These are phyloP conservation scores for Nylanderia fulva DNA, from an alignment of 1,140 invertebrate genomes.

Conservation along the genomic window DNA sequence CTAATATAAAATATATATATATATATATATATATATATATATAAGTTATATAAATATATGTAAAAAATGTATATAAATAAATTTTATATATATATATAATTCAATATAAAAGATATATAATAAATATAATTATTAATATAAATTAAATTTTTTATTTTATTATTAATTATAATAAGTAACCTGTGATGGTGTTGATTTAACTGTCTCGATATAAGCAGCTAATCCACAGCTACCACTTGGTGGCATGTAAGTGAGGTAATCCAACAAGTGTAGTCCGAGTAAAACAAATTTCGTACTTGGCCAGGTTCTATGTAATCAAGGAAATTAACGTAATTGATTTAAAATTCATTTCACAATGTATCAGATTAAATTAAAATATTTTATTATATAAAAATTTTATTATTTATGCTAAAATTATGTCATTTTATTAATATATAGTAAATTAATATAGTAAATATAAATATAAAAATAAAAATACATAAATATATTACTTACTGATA, in stretches of 20 bases:
- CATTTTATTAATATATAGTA: conserved; percentile 33
- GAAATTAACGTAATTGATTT: conserved; percentile 14
- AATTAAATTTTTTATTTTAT: no score
- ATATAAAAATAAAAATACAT: conserved; percentile 35
- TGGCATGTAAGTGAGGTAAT: conserved; percentile 85
- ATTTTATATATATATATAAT: no score
- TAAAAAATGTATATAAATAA: no score
- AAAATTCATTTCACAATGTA: conserved; percentile 25
- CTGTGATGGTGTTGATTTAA: conserved; percentile 77
- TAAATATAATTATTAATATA: not conserved
- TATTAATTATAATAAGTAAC: conserved; percentile 57
- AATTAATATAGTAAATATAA: not conserved
- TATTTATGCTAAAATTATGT: no score
- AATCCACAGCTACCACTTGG: conserved; percentile 85
- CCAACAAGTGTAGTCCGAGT: conserved; percentile 84
- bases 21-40: no score
- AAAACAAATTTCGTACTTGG: conserved; percentile 82
- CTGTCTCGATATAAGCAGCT: conserved; percentile 78
- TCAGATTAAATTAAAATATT: not conserved
- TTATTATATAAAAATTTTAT: no score
- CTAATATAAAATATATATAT: conserved; percentile 64
- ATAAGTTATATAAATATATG: no score
- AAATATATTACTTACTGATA: conserved; percentile 81
- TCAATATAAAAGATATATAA: not conserved
- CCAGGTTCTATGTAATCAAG: conserved; percentile 78